A percentile compares a stretch with the other conserved stretches of the same genome.
These are phyloP conservation scores for Malthinus seriepunctatus DNA, from an alignment of 2,888 invertebrate species.

Conservation along the genomic window DNA sequence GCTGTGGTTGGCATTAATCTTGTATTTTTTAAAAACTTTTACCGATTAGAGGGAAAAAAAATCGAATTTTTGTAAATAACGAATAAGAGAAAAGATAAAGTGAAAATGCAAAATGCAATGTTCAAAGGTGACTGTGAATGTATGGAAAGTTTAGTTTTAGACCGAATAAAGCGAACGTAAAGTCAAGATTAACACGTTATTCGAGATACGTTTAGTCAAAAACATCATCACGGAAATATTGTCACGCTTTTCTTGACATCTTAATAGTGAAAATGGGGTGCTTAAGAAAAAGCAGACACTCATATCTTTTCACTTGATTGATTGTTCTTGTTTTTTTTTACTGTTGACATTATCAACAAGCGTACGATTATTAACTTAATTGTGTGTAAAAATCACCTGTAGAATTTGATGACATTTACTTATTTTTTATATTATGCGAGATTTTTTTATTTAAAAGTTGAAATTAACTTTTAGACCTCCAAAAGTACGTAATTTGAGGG, in stretches of 20 bases:
- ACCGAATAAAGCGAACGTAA: constrained; percentile 6
- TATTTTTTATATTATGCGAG: not conserved
- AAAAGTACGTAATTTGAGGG: not conserved
- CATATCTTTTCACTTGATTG: constrained; percentile 26
- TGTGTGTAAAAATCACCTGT: constrained; percentile 2
- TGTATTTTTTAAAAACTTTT: constrained; percentile 14
- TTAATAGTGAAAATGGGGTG: constrained; percentile 26
- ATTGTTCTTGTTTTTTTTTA: constrained; percentile 24
- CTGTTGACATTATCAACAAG: constrained; percentile 3
- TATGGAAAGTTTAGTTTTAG: no score
- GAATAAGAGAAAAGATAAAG: not conserved
- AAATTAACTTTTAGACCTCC: not conserved
- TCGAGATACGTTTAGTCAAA: constrained; percentile 26
- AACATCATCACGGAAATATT: constrained; percentile 36
- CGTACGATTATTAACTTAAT: constrained; percentile 2
- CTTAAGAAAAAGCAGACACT: constrained; percentile 26
- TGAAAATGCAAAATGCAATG: no score
- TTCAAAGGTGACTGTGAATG: no score
- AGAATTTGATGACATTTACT: not conserved
- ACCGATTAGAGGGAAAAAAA: not conserved
- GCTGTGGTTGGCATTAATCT: constrained; percentile 35
- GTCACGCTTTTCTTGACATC: constrained; percentile 37
- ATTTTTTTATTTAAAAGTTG: not conserved
- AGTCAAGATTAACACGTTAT: constrained; percentile 32
- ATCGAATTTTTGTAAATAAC: not conserved